Conservation (phyloP, 2,113 vertebrate genomes). For the Phrynocephalus versicolor region DNA sequence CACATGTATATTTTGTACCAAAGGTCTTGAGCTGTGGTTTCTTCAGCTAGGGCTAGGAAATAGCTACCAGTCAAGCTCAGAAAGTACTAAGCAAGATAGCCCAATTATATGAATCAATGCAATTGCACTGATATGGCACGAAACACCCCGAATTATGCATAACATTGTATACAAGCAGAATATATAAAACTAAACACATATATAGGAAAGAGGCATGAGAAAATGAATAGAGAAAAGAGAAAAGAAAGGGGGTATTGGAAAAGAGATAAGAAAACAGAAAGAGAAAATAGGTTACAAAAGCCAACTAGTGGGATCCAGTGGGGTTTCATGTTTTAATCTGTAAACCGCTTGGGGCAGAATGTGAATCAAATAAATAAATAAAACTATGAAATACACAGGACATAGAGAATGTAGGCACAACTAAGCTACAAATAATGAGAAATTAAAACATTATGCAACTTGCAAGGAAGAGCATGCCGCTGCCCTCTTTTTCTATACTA, state of each 20-base stretch:
- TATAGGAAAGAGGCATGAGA: background rate
- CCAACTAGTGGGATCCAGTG: no score
- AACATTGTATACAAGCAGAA: background rate
- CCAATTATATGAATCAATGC: background rate
- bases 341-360: no score
- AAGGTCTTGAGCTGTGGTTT: background rate
- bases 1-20: background rate
- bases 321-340: no score
- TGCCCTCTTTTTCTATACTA: background rate
- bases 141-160: background rate
- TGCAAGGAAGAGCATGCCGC: background rate
- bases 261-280: background rate
- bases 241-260: background rate
- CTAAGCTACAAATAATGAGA: background rate
- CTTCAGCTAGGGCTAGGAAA: background rate
- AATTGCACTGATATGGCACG: background rate
- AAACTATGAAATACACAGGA: background rate
- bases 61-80: background rate
- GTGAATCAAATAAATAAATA: no score
- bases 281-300: background rate
- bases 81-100: background rate
- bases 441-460: background rate
- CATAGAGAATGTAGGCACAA: background rate
- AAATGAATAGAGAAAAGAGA: no score
- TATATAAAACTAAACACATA: background rate